Evolutionary conservation across 2,113 vertebrate genomes (phyloP).

Genomic region (Psittacus erithacus): DNA sequence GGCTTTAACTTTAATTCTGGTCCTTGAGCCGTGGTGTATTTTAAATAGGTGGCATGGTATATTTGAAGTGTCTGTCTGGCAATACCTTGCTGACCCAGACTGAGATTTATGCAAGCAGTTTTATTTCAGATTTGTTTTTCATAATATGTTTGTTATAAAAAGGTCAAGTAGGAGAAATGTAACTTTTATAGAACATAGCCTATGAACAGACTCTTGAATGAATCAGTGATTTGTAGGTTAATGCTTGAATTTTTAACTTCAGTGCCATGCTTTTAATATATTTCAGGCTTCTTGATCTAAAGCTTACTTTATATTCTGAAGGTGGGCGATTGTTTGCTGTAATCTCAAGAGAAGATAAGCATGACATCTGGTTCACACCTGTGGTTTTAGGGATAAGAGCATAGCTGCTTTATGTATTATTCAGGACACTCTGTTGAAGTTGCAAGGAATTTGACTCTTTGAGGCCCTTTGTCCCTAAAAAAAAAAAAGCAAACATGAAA

Average conservation of each 20-base stretch:
- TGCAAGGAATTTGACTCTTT: slow-evolving; percentile 60
- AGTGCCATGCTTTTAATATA: slow-evolving; percentile 63
- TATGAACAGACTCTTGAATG: slow-evolving; percentile 65
- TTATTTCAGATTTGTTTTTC: slow-evolving; percentile 31
- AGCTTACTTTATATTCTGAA: slow-evolving; percentile 75
- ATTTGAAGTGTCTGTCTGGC: neutral
- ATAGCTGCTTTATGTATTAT: slow-evolving; percentile 62
- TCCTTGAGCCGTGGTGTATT: neutral
- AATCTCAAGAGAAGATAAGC: slow-evolving; percentile 76
- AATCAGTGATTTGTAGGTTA: slow-evolving; percentile 74
- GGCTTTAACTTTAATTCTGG: slow-evolving; percentile 13
- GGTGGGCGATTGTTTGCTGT: slow-evolving; percentile 66
- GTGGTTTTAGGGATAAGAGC: slow-evolving; percentile 71
- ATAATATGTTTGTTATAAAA: slow-evolving; percentile 60
- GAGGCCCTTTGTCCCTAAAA: slow-evolving; percentile 12
- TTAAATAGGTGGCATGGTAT: neutral
- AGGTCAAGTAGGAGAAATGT: slow-evolving; percentile 65
- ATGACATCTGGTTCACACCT: slow-evolving; percentile 77
- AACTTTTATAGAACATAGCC: neutral
- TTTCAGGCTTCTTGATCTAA: slow-evolving; percentile 68
- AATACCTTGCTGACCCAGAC: neutral
- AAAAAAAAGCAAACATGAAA: slow-evolving; percentile 64
- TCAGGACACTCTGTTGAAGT: slow-evolving; percentile 21
- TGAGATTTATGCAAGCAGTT: neutral
- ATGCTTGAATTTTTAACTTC: slow-evolving; percentile 77